Percentiles rank a stretch among this genome's conserved stretches.
These are phyloP conservation scores for Mixornis gularis DNA, from an alignment of 2,113 vertebrate genomes.

Conservation along the genomic window DNA sequence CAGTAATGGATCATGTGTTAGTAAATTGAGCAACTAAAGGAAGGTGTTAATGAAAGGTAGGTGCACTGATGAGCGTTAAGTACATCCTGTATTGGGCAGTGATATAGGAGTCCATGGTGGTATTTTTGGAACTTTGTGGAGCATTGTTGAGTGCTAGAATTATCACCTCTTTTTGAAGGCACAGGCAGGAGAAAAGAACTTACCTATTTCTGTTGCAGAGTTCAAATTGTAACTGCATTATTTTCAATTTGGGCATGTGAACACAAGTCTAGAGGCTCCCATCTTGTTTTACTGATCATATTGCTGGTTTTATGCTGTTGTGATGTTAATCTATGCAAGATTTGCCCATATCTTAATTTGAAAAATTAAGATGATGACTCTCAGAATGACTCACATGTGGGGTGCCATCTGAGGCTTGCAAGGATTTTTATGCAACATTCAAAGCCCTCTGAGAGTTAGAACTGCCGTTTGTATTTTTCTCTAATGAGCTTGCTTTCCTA, in stretches of 20 bases:
- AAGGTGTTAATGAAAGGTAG: background rate
- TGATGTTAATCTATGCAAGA: background rate
- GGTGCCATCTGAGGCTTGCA: background rate
- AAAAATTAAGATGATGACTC: background rate
- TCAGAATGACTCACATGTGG: fast-evolving
- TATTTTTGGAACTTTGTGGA: background rate
- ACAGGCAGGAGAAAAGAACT: background rate
- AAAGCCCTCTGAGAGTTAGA: background rate
- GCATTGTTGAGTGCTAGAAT: background rate
- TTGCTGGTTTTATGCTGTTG: background rate
- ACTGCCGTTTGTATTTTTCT: background rate
- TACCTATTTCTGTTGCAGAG: background rate
- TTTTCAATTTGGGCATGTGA: background rate
- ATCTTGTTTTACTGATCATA: background rate
- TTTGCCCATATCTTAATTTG: background rate
- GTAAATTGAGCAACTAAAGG: background rate
- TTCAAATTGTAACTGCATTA: background rate
- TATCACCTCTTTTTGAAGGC: background rate
- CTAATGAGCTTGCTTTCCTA: background rate
- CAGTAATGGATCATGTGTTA: background rate
- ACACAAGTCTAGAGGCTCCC: background rate
- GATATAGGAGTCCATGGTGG: background rate
- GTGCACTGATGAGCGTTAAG: background rate
- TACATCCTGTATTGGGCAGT: background rate
- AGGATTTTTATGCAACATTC: background rate